Evolutionary conservation across 2,113 vertebrate species (phyloP).

Genomic region (Gulo gulo): DNA sequence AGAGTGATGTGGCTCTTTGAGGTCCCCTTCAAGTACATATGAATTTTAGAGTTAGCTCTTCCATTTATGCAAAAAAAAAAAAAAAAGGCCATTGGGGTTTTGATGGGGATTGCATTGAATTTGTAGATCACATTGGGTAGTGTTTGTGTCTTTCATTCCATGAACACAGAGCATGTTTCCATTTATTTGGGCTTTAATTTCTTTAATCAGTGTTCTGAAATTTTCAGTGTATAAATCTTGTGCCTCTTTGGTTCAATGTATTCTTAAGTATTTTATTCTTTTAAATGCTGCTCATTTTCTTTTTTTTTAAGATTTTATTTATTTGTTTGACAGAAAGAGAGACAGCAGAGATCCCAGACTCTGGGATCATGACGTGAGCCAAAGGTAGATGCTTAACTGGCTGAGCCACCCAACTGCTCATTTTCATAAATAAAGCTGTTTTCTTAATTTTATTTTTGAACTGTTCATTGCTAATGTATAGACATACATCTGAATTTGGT

Average conservation of each 20-base stretch:
- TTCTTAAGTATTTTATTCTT: not conserved
- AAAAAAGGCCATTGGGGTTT: not conserved
- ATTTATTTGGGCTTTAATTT: constrained; percentile 8
- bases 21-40: not conserved
- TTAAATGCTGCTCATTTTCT: not conserved
- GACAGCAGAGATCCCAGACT: no score
- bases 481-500: not conserved
- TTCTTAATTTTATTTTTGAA: constrained; percentile 8
- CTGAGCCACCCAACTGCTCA: no score
- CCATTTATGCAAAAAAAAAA: constrained; percentile 15
- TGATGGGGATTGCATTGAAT: not conserved
- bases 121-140: not conserved
- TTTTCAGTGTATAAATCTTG: not conserved
- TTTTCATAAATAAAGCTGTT: not conserved
- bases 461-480: not conserved
- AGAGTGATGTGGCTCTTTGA: not conserved
- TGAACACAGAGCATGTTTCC: not conserved
- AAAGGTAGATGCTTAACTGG: no score
- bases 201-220: not conserved
- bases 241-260: not conserved
- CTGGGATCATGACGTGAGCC: no score
- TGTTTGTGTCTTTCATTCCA: not conserved
- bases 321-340: no score
- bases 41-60: constrained; percentile 43
- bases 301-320: no score